phyloP scores from a whole-genome alignment of 2,113 vertebrate species.

The Apistogramma diplotaenia region DNA sequence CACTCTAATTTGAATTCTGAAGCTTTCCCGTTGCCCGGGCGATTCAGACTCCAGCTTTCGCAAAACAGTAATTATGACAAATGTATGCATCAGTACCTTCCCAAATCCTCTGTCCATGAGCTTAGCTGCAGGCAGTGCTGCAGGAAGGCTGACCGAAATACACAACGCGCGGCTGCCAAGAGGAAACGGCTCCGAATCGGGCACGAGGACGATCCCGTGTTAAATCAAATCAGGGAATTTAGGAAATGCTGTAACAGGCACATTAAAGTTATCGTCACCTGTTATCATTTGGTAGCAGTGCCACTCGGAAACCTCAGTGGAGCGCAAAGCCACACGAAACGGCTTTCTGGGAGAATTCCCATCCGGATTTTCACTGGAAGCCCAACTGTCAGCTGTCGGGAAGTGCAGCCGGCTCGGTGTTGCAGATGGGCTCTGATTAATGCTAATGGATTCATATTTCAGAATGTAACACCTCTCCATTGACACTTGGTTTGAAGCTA shows the following conservation, averaged over 20 bases:
- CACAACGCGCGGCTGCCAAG: constrained; percentile 23
- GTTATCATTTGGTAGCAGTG: background rate
- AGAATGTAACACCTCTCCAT: background rate
- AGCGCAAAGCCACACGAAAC: background rate
- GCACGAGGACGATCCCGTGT: background rate
- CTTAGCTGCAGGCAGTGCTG: constrained; percentile 45
- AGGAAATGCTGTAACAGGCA: background rate
- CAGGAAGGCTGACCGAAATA: constrained; percentile 47
- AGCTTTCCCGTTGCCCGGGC: constrained; percentile 53
- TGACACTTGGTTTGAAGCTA: background rate
- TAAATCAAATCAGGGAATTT: constrained; percentile 4
- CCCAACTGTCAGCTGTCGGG: background rate
- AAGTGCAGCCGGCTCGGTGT: background rate
- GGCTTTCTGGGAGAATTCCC: background rate
- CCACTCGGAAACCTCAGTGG: background rate
- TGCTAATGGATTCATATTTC: background rate
- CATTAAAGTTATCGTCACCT: background rate
- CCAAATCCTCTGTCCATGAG: constrained; percentile 55
- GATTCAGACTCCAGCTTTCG: constrained; percentile 48
- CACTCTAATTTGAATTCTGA: constrained; percentile 61
- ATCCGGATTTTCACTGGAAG: constrained; percentile 6
- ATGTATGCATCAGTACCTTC: constrained; percentile 52
- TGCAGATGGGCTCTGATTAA: background rate
- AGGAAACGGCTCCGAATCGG: constrained; percentile 14
- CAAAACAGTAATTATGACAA: constrained; percentile 71